Percentiles rank a stretch among this genome's conserved stretches.
These are phyloP conservation scores for Camelus bactrianus DNA, from an alignment of 2,113 vertebrate genomes.

Conservation along the genomic window DNA sequence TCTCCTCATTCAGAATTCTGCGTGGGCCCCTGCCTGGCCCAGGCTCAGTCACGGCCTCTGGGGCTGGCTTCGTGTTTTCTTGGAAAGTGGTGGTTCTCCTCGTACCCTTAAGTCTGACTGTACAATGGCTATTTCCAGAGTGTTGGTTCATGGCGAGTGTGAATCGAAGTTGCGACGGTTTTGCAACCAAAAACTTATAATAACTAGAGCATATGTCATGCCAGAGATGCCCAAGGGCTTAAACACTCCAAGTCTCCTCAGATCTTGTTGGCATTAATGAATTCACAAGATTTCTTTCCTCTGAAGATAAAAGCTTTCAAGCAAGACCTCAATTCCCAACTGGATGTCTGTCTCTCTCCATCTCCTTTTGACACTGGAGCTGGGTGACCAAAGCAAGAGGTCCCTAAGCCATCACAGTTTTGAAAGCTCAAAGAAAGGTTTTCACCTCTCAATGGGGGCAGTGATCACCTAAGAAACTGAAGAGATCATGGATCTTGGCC, in stretches of 20 bases:
- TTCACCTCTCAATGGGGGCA: not conserved
- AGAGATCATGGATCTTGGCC: not conserved
- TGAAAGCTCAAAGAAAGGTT: not conserved
- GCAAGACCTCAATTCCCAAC: not conserved
- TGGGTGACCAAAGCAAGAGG: slow-evolving; percentile 29
- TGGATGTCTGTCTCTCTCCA: slow-evolving; percentile 18
- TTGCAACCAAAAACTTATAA: slow-evolving; percentile 45
- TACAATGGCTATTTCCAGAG: slow-evolving; percentile 9
- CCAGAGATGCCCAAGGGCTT: slow-evolving; percentile 51
- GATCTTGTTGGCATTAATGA: slow-evolving; percentile 71
- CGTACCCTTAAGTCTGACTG: not conserved
- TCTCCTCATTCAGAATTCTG: not conserved
- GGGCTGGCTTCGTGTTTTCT: not conserved
- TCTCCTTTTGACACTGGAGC: slow-evolving; percentile 32
- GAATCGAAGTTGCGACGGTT: slow-evolving; percentile 46
- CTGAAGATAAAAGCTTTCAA: slow-evolving; percentile 79
- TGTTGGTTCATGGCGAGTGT: slow-evolving; percentile 45
- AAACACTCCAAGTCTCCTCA: slow-evolving; percentile 71
- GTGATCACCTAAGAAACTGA: not conserved
- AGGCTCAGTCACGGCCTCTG: not conserved
- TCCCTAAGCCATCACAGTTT: not conserved
- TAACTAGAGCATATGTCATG: not conserved
- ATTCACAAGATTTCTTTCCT: slow-evolving; percentile 75
- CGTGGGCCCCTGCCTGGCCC: not conserved
- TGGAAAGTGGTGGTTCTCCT: not conserved